Conservation (phyloP, 1,140 invertebrate genomes). For the Listronotus oregonensis region DNA sequence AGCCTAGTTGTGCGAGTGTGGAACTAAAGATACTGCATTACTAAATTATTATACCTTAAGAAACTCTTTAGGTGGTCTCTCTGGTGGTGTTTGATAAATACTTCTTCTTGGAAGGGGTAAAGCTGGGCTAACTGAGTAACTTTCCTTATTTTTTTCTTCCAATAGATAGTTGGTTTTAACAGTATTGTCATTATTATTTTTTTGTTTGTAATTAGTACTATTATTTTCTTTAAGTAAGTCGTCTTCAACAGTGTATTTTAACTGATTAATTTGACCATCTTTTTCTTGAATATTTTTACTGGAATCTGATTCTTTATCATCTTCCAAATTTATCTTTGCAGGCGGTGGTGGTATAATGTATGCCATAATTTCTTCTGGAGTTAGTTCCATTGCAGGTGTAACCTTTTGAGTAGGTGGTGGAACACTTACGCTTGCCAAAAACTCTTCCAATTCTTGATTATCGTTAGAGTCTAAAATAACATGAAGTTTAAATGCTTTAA, state of each 20-base stretch:
- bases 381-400: slow-evolving; percentile 70
- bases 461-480: slow-evolving; percentile 42
- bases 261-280: slow-evolving; percentile 1
- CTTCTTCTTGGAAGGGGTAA: slow-evolving; percentile 62
- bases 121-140: too few species aligned
- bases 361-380: slow-evolving; percentile 77
- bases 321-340: slow-evolving; percentile 53
- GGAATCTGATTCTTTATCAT: neutral
- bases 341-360: slow-evolving; percentile 84
- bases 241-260: too few species aligned
- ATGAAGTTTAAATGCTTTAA: neutral
- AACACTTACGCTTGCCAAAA: slow-evolving; percentile 81
- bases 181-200: too few species aligned
- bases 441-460: slow-evolving; percentile 70
- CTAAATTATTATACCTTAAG: slow-evolving; percentile 48
- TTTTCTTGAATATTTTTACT: neutral
- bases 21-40: too few species aligned
- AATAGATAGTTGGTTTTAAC: too few species aligned
- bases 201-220: too few species aligned
- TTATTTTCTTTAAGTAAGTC: too few species aligned
- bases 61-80: slow-evolving; percentile 67
- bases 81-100: slow-evolving; percentile 61
- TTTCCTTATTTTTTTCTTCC: too few species aligned
- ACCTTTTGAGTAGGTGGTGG: slow-evolving; percentile 74
- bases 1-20: too few species aligned